Percentiles rank a stretch among this genome's conserved stretches.
Conservation (phyloP, 2,888 invertebrate genomes). For the Epinotia demarniana region DNA sequence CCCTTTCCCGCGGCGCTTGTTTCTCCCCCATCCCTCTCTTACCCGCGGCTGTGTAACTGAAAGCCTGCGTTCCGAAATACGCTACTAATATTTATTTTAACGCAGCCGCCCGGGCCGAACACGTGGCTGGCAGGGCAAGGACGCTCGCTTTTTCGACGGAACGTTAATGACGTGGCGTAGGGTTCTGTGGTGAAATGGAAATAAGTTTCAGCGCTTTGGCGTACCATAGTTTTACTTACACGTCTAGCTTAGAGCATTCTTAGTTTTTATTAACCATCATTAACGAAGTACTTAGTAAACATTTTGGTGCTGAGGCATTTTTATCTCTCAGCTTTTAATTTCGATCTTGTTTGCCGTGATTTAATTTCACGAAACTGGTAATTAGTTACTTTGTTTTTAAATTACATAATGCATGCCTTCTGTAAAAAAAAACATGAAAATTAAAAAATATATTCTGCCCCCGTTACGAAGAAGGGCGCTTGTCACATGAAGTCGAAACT, state of each 20-base stretch:
- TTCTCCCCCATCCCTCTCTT: conserved; percentile 65
- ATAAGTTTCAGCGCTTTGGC: background rate
- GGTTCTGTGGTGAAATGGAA: conserved; percentile 7
- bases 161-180: conserved; percentile 19
- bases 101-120: conserved; percentile 75
- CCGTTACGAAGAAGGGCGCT: too few species aligned
- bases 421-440: background rate
- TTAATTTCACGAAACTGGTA: background rate
- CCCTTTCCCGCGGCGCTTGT: conserved; percentile 67
- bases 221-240: too few species aligned
- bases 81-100: conserved; percentile 85
- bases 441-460: too few species aligned
- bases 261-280: too few species aligned
- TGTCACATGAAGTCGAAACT: too few species aligned
- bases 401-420: background rate
- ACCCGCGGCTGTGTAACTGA: conserved; percentile 67
- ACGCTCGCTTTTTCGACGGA: conserved; percentile 47
- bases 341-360: background rate
- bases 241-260: too few species aligned
- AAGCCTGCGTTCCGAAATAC: conserved; percentile 80
- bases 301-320: too few species aligned
- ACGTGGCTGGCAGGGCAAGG: conserved; percentile 69
- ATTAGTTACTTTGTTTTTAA: too few species aligned
- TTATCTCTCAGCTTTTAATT: too few species aligned
- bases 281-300: too few species aligned